These are phyloP conservation scores for Carcharodon carcharias DNA, from an alignment of 2,797 vertebrate genomes.

Conservation along the genomic window DNA sequence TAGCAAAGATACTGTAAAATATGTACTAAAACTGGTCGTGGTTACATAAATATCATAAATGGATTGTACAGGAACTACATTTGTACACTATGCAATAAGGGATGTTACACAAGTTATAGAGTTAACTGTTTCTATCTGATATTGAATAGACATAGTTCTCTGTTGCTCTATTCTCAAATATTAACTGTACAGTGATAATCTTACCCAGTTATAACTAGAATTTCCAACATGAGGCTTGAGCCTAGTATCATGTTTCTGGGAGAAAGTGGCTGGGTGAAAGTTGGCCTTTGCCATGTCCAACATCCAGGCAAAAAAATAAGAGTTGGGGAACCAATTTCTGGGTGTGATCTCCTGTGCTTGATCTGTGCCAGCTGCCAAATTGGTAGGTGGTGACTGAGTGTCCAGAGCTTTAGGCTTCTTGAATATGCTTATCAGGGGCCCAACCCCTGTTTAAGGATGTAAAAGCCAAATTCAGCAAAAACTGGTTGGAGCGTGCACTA, in stretches of 20 bases:
- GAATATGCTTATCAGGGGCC: no score
- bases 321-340: background rate
- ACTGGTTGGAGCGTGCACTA: no score
- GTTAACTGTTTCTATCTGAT: background rate
- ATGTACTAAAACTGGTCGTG: slow-evolving; percentile 1
- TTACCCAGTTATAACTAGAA: background rate
- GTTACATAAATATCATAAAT: background rate
- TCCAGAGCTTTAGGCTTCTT: no score
- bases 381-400: background rate
- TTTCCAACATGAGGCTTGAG: background rate
- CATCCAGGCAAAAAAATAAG: background rate
- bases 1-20: background rate
- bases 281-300: background rate
- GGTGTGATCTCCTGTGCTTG: background rate
- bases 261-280: background rate
- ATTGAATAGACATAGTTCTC: background rate
- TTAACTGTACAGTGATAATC: background rate
- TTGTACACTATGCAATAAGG: background rate
- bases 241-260: background rate
- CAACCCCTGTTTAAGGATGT: no score
- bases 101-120: background rate
- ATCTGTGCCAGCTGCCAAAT: background rate
- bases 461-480: no score
- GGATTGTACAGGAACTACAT: background rate
- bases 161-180: background rate